phyloP scores from a whole-genome alignment of 2,888 invertebrate genomes.

The Stegana nigrithorax region DNA sequence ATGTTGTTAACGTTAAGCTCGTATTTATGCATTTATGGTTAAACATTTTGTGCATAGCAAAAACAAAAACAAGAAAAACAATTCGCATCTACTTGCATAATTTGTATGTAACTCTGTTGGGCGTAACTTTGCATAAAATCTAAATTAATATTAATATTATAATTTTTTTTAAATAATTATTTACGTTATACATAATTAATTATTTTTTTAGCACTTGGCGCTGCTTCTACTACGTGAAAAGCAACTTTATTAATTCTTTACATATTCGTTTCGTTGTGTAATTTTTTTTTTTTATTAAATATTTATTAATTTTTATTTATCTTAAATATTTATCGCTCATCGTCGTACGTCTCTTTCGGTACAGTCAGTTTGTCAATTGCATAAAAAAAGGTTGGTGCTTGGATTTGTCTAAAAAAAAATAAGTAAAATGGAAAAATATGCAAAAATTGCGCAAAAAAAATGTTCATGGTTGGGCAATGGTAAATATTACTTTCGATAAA shows the following conservation, averaged over 20 bases:
- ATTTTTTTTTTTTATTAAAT: constrained; percentile 8
- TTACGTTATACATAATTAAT: constrained; percentile 2
- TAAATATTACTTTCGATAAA: constrained; percentile 47
- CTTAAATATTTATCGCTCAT: constrained; percentile 20
- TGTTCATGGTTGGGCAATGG: constrained; percentile 66
- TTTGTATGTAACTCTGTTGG: constrained; percentile 12
- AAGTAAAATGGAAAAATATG: constrained; percentile 15
- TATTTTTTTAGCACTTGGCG: constrained; percentile 19
- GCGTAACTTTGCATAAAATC: constrained; percentile 17
- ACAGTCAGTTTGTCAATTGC: constrained; percentile 52
- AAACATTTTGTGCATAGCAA: too few species aligned
- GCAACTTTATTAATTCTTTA: constrained; percentile 7
- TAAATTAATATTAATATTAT: too few species aligned
- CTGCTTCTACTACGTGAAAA: constrained; percentile 18
- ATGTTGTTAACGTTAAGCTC: too few species aligned
- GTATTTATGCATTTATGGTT: too few species aligned
- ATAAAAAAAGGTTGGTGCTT: constrained; percentile 57
- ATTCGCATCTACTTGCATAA: constrained; percentile 1
- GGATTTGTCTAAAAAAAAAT: constrained; percentile 35
- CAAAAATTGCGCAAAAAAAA: constrained; percentile 54
- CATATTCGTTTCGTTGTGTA: constrained; percentile 3
- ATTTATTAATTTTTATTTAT: not conserved
- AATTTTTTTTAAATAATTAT: not conserved
- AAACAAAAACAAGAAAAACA: not conserved
- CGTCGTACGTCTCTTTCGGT: constrained; percentile 33